phyloP scores from a whole-genome alignment of 2,113 vertebrate species.

The Muntiacus muntjak region DNA sequence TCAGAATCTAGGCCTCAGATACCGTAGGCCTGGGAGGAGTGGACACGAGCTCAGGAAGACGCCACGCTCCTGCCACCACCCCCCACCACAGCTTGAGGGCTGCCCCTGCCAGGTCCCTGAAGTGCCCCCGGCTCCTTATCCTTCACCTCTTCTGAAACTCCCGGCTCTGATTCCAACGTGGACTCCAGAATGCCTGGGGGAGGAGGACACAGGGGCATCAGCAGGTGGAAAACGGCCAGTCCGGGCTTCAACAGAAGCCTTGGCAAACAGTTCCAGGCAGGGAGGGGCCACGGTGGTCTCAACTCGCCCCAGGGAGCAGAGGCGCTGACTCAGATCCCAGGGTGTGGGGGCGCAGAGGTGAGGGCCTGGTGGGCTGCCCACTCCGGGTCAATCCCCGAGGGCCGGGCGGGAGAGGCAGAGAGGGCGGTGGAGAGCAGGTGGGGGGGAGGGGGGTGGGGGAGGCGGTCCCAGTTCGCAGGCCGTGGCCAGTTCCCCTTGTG shows the following conservation, averaged over 20 bases:
- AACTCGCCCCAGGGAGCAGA: background rate
- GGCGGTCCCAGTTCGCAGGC: background rate
- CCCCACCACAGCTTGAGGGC: background rate
- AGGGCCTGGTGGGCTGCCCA: background rate
- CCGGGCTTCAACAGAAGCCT: background rate
- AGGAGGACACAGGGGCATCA: background rate
- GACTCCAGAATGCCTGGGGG: background rate
- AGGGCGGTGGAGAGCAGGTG: rapidly evolving
- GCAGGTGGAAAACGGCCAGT: background rate
- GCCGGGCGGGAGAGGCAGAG: background rate
- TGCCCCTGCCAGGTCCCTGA: background rate
- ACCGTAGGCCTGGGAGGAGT: rapidly evolving
- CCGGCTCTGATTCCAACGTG: background rate
- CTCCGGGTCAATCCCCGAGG: background rate
- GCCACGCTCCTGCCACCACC: background rate
- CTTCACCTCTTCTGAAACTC: background rate
- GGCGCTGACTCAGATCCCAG: background rate
- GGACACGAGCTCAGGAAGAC: background rate
- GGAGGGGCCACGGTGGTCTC: background rate
- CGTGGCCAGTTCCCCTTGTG: background rate
- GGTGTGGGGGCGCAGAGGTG: background rate
- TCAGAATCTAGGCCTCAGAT: background rate
- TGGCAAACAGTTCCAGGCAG: background rate
- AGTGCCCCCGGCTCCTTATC: background rate
- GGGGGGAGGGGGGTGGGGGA: background rate